Evolutionary conservation across 2,113 vertebrate species (phyloP).

Genomic region (Seriola dumerili): DNA sequence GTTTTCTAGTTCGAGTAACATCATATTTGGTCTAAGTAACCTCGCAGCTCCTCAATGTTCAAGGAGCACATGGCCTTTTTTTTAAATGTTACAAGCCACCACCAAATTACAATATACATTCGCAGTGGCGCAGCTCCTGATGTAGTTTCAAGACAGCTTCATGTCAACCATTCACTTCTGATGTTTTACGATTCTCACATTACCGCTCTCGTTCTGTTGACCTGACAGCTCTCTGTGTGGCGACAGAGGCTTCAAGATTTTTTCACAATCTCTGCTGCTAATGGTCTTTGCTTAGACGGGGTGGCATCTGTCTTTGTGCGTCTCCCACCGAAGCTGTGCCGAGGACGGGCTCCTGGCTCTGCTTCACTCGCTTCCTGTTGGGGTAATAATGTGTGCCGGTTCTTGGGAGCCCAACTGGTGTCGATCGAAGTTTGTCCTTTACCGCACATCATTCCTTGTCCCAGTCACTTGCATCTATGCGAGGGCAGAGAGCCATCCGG

Average conservation of each 20-base stretch:
- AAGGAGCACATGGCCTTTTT: conserved; percentile 1
- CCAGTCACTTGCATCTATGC: conserved; percentile 71
- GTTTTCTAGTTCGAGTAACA: background rate
- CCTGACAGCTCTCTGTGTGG: conserved; percentile 64
- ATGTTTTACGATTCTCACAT: conserved; percentile 55
- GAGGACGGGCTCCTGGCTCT: conserved; percentile 65
- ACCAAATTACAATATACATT: background rate
- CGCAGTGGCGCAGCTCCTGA: background rate
- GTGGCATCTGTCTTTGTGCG: conserved; percentile 82
- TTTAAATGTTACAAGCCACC: conserved; percentile 18
- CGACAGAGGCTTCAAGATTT: conserved; percentile 82
- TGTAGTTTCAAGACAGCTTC: conserved; percentile 50
- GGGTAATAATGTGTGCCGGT: conserved; percentile 75
- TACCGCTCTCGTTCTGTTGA: conserved; percentile 75
- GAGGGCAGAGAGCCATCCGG: conserved; percentile 68
- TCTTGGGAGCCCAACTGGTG: conserved; percentile 75
- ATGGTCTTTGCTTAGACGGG: conserved; percentile 84
- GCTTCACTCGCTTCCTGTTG: conserved; percentile 67
- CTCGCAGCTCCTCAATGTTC: background rate
- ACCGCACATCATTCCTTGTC: conserved; percentile 78
- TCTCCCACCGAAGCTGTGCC: conserved; percentile 75
- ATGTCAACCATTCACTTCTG: conserved; percentile 20
- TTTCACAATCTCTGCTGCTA: conserved; percentile 81
- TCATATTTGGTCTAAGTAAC: background rate
- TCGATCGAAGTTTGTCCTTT: conserved; percentile 79